These are phyloP conservation scores for Hyles euphorbiae DNA, from an alignment of 1,140 invertebrate genomes.

Conservation along the genomic window DNA sequence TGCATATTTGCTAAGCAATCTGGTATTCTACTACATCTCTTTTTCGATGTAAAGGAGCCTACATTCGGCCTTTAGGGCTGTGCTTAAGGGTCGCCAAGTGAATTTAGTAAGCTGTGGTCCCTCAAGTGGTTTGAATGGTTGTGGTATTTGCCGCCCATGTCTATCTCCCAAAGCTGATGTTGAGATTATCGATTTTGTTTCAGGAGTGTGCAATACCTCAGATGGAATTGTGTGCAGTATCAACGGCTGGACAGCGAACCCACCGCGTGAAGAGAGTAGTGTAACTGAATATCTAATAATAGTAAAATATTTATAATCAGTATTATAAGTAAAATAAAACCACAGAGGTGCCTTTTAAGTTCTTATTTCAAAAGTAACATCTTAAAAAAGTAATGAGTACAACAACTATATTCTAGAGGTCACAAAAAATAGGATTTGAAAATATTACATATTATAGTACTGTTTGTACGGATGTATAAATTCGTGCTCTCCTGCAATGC, in stretches of 20 bases:
- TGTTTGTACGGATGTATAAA: slow-evolving; percentile 5
- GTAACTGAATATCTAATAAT: too few species aligned
- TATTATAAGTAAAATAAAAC: slow-evolving; percentile 5
- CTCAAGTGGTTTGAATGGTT: too few species aligned
- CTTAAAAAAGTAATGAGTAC: slow-evolving; percentile 8
- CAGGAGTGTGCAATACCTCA: slow-evolving; percentile 50
- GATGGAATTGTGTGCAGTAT: slow-evolving; percentile 27
- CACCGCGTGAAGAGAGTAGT: too few species aligned
- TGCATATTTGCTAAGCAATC: too few species aligned
- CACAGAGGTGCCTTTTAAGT: not conserved
- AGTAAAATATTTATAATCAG: not conserved
- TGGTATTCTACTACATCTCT: too few species aligned
- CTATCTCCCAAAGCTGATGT: too few species aligned
- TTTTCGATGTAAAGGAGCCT: too few species aligned
- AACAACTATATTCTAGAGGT: not conserved
- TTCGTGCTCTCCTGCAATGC: slow-evolving; percentile 2
- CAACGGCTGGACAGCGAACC: too few species aligned
- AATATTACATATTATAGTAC: not conserved
- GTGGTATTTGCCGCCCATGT: too few species aligned
- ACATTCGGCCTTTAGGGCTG: too few species aligned
- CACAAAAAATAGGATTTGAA: not conserved
- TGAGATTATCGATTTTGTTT: slow-evolving; percentile 27
- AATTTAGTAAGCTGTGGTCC: too few species aligned
- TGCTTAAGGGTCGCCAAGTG: too few species aligned
- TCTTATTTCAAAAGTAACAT: slow-evolving; percentile 2